These are phyloP conservation scores for Coenonympha glycerion DNA, from an alignment of 2,888 invertebrate species.

Conservation along the genomic window DNA sequence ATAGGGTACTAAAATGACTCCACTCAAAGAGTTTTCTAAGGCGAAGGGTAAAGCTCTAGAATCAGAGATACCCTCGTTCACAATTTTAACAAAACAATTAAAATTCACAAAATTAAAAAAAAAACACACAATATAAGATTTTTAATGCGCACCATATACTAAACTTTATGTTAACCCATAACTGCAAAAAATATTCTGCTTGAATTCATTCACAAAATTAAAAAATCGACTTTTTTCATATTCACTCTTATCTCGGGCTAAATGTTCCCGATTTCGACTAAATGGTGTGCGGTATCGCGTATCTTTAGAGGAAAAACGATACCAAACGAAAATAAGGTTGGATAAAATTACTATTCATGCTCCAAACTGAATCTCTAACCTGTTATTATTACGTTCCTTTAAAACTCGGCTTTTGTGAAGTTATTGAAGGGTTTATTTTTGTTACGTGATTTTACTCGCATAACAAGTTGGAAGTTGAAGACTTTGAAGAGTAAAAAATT, in stretches of 20 bases:
- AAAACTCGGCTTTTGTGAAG: not conserved
- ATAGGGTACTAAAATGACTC: too few species aligned
- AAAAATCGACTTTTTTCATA: not conserved
- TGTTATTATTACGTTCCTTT: constrained; percentile 10
- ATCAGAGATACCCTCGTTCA: too few species aligned
- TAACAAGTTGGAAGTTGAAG: too few species aligned
- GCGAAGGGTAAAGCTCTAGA: too few species aligned
- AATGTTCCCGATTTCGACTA: not conserved
- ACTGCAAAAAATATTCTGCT: not conserved
- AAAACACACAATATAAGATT: too few species aligned
- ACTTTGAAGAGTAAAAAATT: not conserved
- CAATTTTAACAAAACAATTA: too few species aligned
- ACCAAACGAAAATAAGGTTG: constrained; percentile 11
- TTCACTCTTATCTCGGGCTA: not conserved
- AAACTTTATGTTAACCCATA: too few species aligned
- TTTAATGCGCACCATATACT: too few species aligned
- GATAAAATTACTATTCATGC: constrained; percentile 18
- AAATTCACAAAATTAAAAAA: too few species aligned
- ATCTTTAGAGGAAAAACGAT: constrained; percentile 13
- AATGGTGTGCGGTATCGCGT: constrained; percentile 14
- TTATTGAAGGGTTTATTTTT: constrained; percentile 1
- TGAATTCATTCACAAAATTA: not conserved
- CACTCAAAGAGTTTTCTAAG: too few species aligned
- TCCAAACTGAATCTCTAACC: constrained; percentile 12
- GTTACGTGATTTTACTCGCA: constrained; percentile 4